Evolutionary conservation across 2,888 invertebrate species (phyloP).

Genomic region (Hartigia nigra): DNA sequence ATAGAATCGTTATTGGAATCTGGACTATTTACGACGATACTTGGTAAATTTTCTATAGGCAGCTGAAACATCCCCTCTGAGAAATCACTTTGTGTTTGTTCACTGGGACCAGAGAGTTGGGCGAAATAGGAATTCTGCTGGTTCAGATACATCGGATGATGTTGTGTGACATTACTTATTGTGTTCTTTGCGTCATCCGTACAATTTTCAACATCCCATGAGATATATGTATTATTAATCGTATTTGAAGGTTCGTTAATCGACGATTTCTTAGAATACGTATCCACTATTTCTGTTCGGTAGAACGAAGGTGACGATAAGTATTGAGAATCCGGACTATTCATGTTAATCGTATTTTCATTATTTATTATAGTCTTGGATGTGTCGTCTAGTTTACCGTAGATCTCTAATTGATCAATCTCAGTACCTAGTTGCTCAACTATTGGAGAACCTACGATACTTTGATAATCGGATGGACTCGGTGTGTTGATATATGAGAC

Average conservation of each 20-base stretch:
- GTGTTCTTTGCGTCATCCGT: background rate
- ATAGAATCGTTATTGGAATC: background rate
- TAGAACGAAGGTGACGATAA: background rate
- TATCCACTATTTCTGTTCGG: background rate
- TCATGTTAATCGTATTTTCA: background rate
- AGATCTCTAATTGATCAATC: constrained; percentile 21
- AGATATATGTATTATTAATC: background rate
- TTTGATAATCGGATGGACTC: constrained; percentile 49
- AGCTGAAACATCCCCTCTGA: background rate
- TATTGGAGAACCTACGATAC: constrained; percentile 31
- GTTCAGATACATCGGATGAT: background rate
- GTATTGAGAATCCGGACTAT: background rate
- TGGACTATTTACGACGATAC: background rate
- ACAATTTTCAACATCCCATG: background rate
- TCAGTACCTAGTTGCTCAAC: constrained; percentile 41
- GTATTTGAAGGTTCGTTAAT: background rate
- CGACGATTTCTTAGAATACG: background rate
- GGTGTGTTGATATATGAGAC: constrained; percentile 48
- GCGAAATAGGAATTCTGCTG: background rate
- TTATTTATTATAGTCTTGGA: background rate
- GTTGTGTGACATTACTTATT: background rate
- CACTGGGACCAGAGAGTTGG: background rate
- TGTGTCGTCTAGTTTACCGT: background rate
- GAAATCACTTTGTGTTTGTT: background rate
- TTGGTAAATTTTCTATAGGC: background rate